A percentile compares a stretch with the other conserved stretches of the same genome.
These are phyloP conservation scores for Eupithecia exiguata DNA, from an alignment of 2,888 invertebrate genomes.

Conservation along the genomic window DNA sequence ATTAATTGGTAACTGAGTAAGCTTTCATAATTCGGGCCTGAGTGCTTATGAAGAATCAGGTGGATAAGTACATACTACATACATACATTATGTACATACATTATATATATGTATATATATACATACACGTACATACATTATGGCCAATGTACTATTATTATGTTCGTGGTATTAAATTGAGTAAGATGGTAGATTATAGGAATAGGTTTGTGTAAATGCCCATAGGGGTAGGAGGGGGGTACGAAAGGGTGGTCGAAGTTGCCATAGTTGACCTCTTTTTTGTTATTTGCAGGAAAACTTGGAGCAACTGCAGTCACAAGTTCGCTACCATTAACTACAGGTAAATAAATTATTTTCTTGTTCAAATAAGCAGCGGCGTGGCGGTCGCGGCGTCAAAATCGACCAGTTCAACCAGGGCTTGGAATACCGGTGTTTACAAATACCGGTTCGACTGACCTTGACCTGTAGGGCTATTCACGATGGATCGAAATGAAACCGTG, in stretches of 20 bases:
- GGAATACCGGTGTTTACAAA: too few species aligned
- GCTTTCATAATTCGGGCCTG: too few species aligned
- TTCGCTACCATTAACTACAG: constrained; percentile 60
- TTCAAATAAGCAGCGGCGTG: not conserved
- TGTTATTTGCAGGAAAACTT: constrained; percentile 59
- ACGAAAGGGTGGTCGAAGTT: not conserved
- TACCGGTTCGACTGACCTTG: too few species aligned
- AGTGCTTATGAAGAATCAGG: not conserved
- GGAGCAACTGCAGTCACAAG: constrained; percentile 62
- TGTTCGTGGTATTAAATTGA: not conserved
- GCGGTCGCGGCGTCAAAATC: not conserved
- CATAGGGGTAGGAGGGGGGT: not conserved
- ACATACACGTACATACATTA: too few species aligned
- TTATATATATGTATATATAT: too few species aligned
- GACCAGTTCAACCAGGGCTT: not conserved
- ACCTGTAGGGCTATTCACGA: too few species aligned
- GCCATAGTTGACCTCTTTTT: not conserved
- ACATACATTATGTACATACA: too few species aligned
- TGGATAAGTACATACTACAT: too few species aligned
- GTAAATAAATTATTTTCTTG: constrained; percentile 48
- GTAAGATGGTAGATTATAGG: not conserved
- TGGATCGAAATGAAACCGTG: too few species aligned
- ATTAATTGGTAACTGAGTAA: too few species aligned
- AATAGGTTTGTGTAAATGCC: not conserved
- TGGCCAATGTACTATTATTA: not conserved